These are phyloP conservation scores for Phoxinus phoxinus DNA, from an alignment of 2,113 vertebrate species.

Conservation along the genomic window DNA sequence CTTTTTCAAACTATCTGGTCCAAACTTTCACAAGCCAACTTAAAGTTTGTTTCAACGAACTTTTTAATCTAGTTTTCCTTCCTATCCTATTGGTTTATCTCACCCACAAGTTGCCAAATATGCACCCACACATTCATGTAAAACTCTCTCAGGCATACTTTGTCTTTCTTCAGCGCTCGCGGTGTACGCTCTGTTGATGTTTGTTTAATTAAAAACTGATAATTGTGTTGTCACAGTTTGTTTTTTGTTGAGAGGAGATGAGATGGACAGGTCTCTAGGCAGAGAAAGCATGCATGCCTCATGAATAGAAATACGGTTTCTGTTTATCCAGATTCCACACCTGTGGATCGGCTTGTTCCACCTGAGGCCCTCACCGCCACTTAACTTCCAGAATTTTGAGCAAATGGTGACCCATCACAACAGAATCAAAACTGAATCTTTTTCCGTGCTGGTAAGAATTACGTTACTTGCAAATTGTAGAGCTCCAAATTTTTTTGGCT, in stretches of 20 bases:
- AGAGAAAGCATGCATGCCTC: conserved; percentile 50
- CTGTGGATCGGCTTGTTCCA: conserved; percentile 40
- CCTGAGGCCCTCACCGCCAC: conserved; percentile 3
- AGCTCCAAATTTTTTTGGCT: neutral
- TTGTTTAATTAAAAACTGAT: conserved; percentile 57
- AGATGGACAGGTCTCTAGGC: conserved; percentile 47
- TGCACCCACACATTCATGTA: conserved; percentile 6
- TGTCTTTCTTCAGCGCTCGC: conserved; percentile 20
- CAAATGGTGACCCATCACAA: conserved; percentile 5
- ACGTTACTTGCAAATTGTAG: neutral
- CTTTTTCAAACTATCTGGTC: too few species aligned
- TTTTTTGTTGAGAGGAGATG: conserved; percentile 37
- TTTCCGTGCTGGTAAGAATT: conserved; percentile 18
- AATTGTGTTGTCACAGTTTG: conserved; percentile 50
- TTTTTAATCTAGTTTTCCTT: too few species aligned
- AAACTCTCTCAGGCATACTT: conserved; percentile 13
- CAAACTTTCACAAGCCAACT: too few species aligned
- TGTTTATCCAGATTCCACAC: conserved; percentile 54
- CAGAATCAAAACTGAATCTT: neutral
- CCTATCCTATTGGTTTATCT: neutral
- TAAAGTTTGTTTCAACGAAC: too few species aligned
- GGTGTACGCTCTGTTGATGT: conserved; percentile 26
- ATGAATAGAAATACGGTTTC: conserved; percentile 52
- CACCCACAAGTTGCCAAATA: conserved; percentile 6
- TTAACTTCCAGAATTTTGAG: conserved; percentile 9